Percentiles rank a stretch among this genome's conserved stretches.
These are phyloP conservation scores for Drosophila imparisetae DNA, from an alignment of 2,888 invertebrate genomes.

Conservation along the genomic window DNA sequence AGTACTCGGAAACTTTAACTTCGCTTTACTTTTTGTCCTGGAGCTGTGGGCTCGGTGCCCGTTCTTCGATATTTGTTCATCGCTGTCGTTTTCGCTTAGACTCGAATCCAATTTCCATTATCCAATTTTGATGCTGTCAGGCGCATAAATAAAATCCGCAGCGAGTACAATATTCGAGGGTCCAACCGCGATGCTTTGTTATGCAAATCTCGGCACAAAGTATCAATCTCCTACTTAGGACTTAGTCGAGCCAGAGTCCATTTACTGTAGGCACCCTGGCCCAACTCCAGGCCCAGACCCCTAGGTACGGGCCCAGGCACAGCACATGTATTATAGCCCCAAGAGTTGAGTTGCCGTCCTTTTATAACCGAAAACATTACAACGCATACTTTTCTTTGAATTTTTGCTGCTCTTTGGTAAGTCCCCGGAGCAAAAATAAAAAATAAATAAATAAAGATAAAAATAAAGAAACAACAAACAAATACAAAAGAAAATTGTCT, in stretches of 20 bases:
- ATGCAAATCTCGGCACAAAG: slow-evolving; percentile 66
- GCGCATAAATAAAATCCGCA: slow-evolving; percentile 63
- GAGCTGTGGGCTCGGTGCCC: background rate
- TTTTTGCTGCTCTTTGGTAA: slow-evolving; percentile 30
- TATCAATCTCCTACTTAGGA: slow-evolving; percentile 59
- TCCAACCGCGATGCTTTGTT: slow-evolving; percentile 55
- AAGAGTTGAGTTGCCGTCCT: slow-evolving; percentile 19
- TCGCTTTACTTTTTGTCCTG: slow-evolving; percentile 30
- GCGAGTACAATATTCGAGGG: slow-evolving; percentile 17
- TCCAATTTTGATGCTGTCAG: slow-evolving; percentile 74
- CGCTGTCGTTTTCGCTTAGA: slow-evolving; percentile 41
- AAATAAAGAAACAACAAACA: background rate
- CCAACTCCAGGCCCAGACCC: background rate
- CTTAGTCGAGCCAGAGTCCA: slow-evolving; percentile 52
- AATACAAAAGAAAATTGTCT: slow-evolving; percentile 23
- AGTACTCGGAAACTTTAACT: slow-evolving; percentile 45
- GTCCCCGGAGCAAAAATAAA: slow-evolving; percentile 20
- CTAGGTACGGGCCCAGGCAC: background rate
- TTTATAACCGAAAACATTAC: slow-evolving; percentile 43
- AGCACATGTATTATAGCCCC: slow-evolving; percentile 34
- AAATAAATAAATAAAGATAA: background rate
- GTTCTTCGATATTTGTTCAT: slow-evolving; percentile 16
- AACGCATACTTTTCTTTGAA: slow-evolving; percentile 55
- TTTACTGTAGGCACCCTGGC: slow-evolving; percentile 29
- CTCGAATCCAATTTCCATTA: slow-evolving; percentile 77